phyloP scores from a whole-genome alignment of 1,140 invertebrate genomes.

The Bombus difficillimus region DNA sequence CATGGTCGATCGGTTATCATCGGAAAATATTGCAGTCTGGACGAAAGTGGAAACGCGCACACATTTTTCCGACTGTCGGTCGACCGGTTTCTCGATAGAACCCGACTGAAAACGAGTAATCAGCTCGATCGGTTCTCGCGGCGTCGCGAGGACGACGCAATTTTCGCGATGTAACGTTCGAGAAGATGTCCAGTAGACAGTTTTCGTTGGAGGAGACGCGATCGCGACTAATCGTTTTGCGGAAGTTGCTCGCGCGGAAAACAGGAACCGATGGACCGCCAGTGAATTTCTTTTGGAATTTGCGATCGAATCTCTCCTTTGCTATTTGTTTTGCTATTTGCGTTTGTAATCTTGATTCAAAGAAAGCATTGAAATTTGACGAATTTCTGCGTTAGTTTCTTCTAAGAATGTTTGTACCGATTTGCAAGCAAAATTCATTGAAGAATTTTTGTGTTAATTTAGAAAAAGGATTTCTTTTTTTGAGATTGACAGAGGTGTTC shows the following conservation, averaged over 20 bases:
- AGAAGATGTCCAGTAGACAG: background rate
- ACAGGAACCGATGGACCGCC: no score
- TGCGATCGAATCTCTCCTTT: no score
- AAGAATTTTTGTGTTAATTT: no score
- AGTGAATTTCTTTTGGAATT: no score
- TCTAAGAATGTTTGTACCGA: no score
- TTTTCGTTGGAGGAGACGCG: background rate
- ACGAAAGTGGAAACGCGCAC: background rate
- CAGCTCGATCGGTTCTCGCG: background rate
- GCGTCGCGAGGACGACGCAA: background rate
- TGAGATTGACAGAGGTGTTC: no score
- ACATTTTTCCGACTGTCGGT: slow-evolving; percentile 36
- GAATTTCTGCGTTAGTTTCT: no score
- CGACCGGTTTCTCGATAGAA: slow-evolving; percentile 50
- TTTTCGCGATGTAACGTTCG: background rate
- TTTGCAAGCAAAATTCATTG: no score
- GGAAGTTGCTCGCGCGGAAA: background rate
- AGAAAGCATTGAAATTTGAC: no score
- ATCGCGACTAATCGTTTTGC: background rate
- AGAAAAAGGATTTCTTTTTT: no score
- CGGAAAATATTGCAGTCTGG: slow-evolving; percentile 51
- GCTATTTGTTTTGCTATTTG: no score
- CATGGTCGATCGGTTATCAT: slow-evolving; percentile 56
- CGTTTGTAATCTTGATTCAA: no score
- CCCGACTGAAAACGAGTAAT: slow-evolving; percentile 20